These are phyloP conservation scores for Cyprinella venusta DNA, from an alignment of 2,797 vertebrate genomes.

Conservation along the genomic window DNA sequence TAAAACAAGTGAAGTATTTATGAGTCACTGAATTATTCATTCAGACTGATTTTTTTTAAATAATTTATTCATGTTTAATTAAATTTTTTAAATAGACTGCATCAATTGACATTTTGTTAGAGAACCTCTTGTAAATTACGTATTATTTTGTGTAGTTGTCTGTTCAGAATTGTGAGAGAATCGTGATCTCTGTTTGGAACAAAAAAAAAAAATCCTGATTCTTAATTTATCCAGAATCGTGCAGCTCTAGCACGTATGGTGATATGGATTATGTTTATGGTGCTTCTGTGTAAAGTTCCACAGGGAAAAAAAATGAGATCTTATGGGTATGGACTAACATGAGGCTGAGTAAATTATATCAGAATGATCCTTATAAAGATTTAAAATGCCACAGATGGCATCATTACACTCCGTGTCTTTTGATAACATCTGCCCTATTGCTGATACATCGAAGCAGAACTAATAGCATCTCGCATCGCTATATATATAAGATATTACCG, in stretches of 20 bases:
- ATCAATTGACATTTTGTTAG: too few relatives aligned
- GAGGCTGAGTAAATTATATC: neutral
- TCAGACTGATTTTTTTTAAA: too few relatives aligned
- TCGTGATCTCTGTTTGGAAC: too few relatives aligned
- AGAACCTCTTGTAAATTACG: too few relatives aligned
- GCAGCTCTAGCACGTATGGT: neutral
- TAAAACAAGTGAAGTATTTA: too few relatives aligned
- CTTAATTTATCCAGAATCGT: too few relatives aligned
- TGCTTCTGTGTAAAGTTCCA: neutral
- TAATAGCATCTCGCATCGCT: neutral
- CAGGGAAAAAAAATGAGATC: neutral
- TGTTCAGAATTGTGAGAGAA: too few relatives aligned
- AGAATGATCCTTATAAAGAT: constrained; percentile 20
- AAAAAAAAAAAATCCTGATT: too few relatives aligned
- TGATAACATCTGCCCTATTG: constrained; percentile 13
- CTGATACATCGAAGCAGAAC: constrained; percentile 15
- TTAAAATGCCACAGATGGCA: constrained; percentile 1
- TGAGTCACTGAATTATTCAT: too few relatives aligned
- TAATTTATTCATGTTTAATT: too few relatives aligned
- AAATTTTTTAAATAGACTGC: too few relatives aligned
- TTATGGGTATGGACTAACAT: neutral
- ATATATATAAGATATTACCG: neutral
- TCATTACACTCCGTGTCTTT: neutral
- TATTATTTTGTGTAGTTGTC: too few relatives aligned
- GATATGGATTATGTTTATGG: neutral